Percentiles rank a stretch among this genome's conserved stretches.
Evolutionary conservation across 2,113 vertebrate species (phyloP).

Genomic region (Orthonyx spaldingii): DNA sequence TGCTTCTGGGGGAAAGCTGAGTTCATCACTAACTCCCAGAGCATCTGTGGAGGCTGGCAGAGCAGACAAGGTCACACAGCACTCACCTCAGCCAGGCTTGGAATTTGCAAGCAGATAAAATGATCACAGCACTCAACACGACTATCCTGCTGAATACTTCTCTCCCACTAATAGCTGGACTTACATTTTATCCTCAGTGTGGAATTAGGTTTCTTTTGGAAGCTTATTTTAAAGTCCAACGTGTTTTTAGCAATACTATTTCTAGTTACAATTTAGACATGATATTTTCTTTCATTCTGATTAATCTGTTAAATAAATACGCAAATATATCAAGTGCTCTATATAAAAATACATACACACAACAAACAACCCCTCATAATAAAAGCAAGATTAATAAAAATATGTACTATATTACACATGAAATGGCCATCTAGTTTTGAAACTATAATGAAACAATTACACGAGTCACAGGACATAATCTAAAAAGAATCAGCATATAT

Average conservation of each 20-base stretch:
- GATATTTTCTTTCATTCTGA: background rate
- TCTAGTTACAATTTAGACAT: background rate
- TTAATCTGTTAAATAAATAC: slow-evolving; percentile 57
- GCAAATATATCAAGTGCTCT: slow-evolving; percentile 27
- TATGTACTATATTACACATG: slow-evolving; percentile 1
- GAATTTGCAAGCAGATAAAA: background rate
- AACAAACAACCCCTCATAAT: background rate
- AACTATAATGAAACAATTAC: slow-evolving; percentile 9
- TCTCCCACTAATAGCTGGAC: background rate
- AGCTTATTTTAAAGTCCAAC: background rate
- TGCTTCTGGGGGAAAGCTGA: background rate
- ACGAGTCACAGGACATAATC: background rate
- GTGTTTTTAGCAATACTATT: background rate
- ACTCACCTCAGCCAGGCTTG: background rate
- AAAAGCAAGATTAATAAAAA: slow-evolving; percentile 23
- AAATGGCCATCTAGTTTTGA: slow-evolving; percentile 7
- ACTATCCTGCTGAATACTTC: background rate
- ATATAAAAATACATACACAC: background rate
- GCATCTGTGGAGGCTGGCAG: background rate
- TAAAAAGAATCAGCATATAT: background rate
- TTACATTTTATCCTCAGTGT: background rate
- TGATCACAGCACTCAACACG: background rate
- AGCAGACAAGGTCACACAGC: background rate
- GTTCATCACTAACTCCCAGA: background rate
- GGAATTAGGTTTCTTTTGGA: background rate